phyloP scores from a whole-genome alignment of 2,797 vertebrate species.

The Ptychadena robeensis region DNA sequence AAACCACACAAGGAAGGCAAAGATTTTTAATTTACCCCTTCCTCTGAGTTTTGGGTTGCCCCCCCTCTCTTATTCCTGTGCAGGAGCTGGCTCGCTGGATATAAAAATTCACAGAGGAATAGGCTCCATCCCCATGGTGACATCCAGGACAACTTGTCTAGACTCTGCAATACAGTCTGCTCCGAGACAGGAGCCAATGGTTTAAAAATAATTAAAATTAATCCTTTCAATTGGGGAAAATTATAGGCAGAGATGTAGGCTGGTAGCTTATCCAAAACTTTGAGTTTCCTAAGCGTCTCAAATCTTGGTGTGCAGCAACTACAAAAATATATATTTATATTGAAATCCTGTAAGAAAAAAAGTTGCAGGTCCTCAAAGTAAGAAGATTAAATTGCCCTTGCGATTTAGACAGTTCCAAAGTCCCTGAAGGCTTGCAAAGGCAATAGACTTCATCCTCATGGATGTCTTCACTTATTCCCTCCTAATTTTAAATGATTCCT shows the following conservation, averaged over 20 bases:
- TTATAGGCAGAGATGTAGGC: conserved; percentile 31
- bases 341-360: conserved; percentile 14
- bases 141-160: conserved; percentile 83
- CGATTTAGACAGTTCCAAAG: conserved; percentile 50
- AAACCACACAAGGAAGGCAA: conserved; percentile 61
- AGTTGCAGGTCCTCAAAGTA: not conserved
- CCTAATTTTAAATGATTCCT: conserved; percentile 30
- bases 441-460: conserved; percentile 49
- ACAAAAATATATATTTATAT: not conserved
- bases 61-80: conserved; percentile 45
- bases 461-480: not conserved
- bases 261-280: conserved; percentile 21
- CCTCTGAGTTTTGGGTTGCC: conserved; percentile 63
- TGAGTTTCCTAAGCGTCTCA: conserved; percentile 23
- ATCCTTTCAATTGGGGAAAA: conserved; percentile 54
- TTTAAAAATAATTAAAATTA: conserved; percentile 71
- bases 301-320: not conserved
- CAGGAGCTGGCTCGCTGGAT: conserved; percentile 62
- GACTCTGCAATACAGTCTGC: conserved; percentile 83
- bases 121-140: conserved; percentile 90
- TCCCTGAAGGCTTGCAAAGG: conserved; percentile 35
- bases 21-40: conserved; percentile 66
- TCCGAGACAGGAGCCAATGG: conserved; percentile 79
- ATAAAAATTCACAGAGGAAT: conserved; percentile 83
- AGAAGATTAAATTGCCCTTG: not conserved